Conservation (phyloP, 2,797 vertebrate species). For the Gastrophryne carolinensis region DNA sequence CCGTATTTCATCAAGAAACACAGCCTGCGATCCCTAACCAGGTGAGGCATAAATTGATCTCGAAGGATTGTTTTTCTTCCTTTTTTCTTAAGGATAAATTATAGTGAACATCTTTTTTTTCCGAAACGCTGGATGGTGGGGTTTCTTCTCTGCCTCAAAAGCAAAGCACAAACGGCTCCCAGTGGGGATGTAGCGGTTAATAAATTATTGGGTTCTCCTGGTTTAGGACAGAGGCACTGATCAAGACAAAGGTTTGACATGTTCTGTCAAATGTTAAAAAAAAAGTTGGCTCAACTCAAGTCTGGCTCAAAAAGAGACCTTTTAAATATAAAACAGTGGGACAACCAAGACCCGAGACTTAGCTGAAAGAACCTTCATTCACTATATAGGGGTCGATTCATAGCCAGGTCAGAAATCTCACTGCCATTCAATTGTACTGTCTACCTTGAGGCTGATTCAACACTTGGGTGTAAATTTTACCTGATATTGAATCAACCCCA, state of each 20-base stretch:
- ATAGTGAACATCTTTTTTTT: conserved; percentile 55
- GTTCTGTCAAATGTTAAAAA: conserved; percentile 61
- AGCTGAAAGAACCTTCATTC: too few relatives aligned
- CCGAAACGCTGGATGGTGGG: neutral
- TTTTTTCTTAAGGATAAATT: conserved; percentile 27
- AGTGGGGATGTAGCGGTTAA: conserved; percentile 64
- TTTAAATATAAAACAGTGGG: conserved; percentile 64
- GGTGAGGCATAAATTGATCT: conserved; percentile 53
- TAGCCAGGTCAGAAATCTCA: too few relatives aligned
- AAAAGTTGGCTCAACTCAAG: conserved; percentile 64
- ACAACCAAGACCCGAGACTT: conserved; percentile 59
- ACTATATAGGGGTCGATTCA: too few relatives aligned
- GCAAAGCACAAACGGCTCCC: conserved; percentile 62
- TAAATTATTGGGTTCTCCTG: conserved; percentile 65
- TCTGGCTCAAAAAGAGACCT: conserved; percentile 61
- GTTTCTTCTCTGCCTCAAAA: conserved; percentile 52
- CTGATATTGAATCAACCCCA: too few relatives aligned
- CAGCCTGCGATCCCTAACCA: conserved; percentile 29
- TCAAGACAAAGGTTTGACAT: conserved; percentile 60
- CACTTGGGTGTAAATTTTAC: too few relatives aligned
- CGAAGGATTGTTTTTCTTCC: conserved; percentile 2
- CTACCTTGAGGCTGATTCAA: too few relatives aligned
- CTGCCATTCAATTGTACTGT: too few relatives aligned
- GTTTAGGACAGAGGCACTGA: conserved; percentile 59
- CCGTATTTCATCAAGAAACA: conserved; percentile 21